Evolutionary conservation across 2,888 invertebrate species (phyloP).

Genomic region (Dorcus hopei): DNA sequence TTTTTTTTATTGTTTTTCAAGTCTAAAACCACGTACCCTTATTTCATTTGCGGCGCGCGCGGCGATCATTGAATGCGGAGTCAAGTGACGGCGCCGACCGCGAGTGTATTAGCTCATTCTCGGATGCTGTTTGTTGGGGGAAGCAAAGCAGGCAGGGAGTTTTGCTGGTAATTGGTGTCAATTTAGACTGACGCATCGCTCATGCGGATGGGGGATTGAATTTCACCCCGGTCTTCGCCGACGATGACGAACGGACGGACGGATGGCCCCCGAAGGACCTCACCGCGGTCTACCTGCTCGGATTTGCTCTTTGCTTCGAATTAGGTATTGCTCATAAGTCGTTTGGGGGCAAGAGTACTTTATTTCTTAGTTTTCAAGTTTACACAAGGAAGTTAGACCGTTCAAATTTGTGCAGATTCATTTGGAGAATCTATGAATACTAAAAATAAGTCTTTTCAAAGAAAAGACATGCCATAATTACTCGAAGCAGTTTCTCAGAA

Average conservation of each 20-base stretch:
- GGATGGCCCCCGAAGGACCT: too few species aligned
- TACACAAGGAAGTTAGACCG: too few species aligned
- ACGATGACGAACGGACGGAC: conserved; percentile 9
- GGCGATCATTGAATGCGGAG: conserved; percentile 17
- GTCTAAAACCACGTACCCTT: too few species aligned
- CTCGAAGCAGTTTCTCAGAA: too few species aligned
- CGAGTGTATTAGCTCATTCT: conserved; percentile 48
- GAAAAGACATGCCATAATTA: too few species aligned
- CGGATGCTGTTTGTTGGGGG: conserved; percentile 49
- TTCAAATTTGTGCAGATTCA: too few species aligned
- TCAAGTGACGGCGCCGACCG: conserved; percentile 19
- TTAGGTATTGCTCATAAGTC: too few species aligned
- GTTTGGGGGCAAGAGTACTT: not conserved
- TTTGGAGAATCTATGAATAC: too few species aligned
- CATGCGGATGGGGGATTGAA: conserved; percentile 48
- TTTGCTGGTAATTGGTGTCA: conserved; percentile 66
- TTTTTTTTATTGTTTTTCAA: too few species aligned
- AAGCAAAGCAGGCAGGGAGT: conserved; percentile 46
- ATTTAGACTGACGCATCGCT: conserved; percentile 62
- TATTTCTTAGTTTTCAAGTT: conserved; percentile 7
- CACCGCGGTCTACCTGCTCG: too few species aligned
- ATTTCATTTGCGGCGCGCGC: not conserved
- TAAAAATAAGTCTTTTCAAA: too few species aligned
- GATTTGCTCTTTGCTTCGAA: too few species aligned
- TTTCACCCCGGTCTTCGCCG: conserved; percentile 37